Evolutionary conservation across 2,113 vertebrate species (phyloP).

Genomic region (Rhegmatorhina hoffmannsi): DNA sequence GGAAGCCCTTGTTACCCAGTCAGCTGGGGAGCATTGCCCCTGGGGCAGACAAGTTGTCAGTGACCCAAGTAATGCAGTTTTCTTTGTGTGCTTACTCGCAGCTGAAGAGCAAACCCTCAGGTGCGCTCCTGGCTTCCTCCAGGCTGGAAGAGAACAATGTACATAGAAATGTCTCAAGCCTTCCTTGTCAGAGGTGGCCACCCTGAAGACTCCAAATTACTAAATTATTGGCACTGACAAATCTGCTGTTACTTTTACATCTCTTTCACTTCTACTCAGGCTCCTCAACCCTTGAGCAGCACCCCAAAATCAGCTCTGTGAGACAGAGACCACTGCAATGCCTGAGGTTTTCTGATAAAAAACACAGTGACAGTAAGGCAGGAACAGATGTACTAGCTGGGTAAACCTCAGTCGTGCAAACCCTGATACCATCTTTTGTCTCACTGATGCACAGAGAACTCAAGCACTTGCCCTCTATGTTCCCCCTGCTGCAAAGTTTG

Average conservation of each 20-base stretch:
- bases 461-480: neutral
- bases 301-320: neutral
- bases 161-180: neutral
- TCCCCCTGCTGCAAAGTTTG: neutral
- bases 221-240: neutral
- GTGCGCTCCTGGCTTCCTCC: neutral
- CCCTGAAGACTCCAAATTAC: neutral
- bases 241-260: neutral
- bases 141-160: neutral
- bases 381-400: neutral
- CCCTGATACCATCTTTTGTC: neutral
- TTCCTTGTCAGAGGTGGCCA: neutral
- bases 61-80: neutral
- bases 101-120: neutral
- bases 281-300: neutral
- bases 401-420: neutral
- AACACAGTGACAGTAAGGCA: neutral
- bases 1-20: neutral
- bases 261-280: neutral
- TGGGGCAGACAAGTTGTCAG: neutral
- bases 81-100: neutral
- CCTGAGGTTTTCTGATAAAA: neutral
- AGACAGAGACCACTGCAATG: neutral
- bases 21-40: neutral
- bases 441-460: neutral